Evolutionary conservation across 1,140 invertebrate species (phyloP).

Genomic region (Bradynema listronoti): DNA sequence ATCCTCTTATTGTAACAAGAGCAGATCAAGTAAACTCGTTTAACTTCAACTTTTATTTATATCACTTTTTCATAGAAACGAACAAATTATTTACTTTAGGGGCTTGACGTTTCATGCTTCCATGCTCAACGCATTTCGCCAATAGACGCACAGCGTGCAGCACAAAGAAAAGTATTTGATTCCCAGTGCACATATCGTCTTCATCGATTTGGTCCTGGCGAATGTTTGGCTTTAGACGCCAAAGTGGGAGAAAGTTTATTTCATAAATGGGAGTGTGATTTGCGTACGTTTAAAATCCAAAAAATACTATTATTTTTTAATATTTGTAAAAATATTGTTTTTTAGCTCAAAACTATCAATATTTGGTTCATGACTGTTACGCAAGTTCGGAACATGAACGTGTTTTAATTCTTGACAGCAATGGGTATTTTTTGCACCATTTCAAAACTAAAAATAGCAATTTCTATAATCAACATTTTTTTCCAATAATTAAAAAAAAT

Average conservation of each 20-base stretch:
- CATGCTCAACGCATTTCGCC: constrained; percentile 32
- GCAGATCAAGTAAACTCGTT: constrained; percentile 32
- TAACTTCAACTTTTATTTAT: constrained; percentile 4
- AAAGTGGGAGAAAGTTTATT: constrained; percentile 54
- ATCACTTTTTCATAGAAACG: background rate
- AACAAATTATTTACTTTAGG: constrained; percentile 10
- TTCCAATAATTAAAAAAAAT: no score
- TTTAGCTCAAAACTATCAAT: constrained; percentile 53
- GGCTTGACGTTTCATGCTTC: constrained; percentile 39
- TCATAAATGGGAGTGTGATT: constrained; percentile 55
- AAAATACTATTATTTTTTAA: no score
- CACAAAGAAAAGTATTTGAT: constrained; percentile 38
- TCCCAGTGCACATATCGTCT: constrained; percentile 42
- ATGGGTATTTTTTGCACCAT: constrained; percentile 35
- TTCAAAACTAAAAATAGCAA: background rate
- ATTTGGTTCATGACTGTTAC: constrained; percentile 53
- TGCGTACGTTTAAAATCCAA: constrained; percentile 30
- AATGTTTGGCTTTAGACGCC: constrained; percentile 53
- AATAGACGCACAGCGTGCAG: constrained; percentile 34
- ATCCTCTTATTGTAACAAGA: constrained; percentile 54
- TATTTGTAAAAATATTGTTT: background rate
- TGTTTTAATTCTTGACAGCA: constrained; percentile 47
- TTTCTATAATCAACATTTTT: background rate
- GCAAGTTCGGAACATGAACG: constrained; percentile 44
- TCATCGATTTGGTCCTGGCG: constrained; percentile 47